phyloP scores from a whole-genome alignment of 2,113 vertebrate genomes.

The Acrocephalus kingi region DNA sequence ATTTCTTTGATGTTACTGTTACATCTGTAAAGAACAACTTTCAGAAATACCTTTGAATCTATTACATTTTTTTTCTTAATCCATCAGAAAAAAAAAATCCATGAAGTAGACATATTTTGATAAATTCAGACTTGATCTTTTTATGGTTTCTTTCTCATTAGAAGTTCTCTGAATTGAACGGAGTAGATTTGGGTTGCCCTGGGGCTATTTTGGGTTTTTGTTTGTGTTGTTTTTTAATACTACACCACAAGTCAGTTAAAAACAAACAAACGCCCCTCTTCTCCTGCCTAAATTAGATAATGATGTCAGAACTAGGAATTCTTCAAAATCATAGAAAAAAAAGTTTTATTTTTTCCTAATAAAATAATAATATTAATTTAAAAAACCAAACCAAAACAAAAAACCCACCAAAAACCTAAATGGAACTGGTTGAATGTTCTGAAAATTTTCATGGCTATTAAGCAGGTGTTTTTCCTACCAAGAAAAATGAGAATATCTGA shows the following conservation, averaged over 20 bases:
- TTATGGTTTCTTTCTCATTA: neutral
- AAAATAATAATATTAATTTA: too few relatives aligned
- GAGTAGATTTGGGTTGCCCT: neutral
- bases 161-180: neutral
- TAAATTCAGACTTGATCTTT: neutral
- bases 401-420: neutral
- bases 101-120: neutral
- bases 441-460: neutral
- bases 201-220: neutral
- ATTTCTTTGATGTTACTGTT: neutral
- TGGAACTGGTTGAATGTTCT: neutral
- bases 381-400: too few relatives aligned
- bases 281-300: neutral
- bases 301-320: neutral
- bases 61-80: neutral
- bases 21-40: neutral
- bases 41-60: neutral
- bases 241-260: neutral
- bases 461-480: neutral
- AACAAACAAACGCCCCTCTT: neutral
- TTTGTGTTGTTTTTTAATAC: neutral
- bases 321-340: neutral
- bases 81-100: neutral
- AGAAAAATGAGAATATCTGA: neutral
- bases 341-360: accelerated